Evolutionary conservation across 2,797 vertebrate genomes (phyloP).

Genomic region (Mareca penelope): DNA sequence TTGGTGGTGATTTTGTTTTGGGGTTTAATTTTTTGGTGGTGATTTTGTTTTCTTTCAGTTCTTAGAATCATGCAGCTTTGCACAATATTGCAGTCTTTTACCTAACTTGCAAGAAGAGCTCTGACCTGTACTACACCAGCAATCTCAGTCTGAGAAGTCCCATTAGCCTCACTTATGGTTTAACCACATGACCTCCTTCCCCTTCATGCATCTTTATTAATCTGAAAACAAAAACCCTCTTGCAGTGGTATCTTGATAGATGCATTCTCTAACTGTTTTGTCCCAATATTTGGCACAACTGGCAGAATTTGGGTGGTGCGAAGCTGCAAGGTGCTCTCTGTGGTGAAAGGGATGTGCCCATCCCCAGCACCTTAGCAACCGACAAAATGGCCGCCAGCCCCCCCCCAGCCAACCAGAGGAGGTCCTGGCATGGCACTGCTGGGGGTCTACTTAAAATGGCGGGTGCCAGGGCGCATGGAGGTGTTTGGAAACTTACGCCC

Average conservation of each 20-base stretch:
- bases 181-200: background rate
- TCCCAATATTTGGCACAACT: background rate
- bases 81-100: background rate
- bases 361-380: no score
- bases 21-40: background rate
- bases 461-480: background rate
- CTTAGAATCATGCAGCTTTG: background rate
- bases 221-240: background rate
- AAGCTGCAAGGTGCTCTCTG: background rate
- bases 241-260: background rate
- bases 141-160: background rate
- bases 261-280: background rate
- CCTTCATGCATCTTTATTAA: accelerated
- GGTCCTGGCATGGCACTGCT: background rate
- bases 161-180: background rate
- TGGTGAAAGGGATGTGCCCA: background rate
- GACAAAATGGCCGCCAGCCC: background rate
- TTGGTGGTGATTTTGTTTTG: background rate
- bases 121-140: background rate
- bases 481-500: background rate
- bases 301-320: background rate
- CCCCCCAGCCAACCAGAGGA: background rate
- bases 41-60: background rate
- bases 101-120: background rate
- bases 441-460: background rate